Evolutionary conservation across 2,888 invertebrate genomes (phyloP), one percentile per base, ranked within the genome.

Genomic region (Arenicola marina): DNA sequence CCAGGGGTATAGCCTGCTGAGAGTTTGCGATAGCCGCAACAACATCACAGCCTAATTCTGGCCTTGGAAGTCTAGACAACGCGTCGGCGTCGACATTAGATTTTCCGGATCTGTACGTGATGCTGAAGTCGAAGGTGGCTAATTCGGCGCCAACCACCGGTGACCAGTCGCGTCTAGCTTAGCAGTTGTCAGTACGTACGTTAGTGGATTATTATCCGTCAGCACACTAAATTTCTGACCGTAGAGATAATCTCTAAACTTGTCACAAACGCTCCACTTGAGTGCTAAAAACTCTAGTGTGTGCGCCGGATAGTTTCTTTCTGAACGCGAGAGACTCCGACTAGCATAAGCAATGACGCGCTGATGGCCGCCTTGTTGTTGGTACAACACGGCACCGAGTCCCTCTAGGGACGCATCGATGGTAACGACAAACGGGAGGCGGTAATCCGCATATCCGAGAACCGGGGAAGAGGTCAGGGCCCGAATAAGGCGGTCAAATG

Each of bases 351-450:
- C 56, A 1, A 66, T 46, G 2, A 58, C 63, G 15, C 53, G 55
- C 32, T 32, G 33, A 31, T 7, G 32, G 45, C 61, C 56, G 4
- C 43, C 32, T 33, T 69, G 63, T 43, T n/a, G n/a, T n/a, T n/a
- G n/a, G 45, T 64, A 69, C 38, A 69, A 32, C 2, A 65, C 61
- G 46, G 58, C 63, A 24, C 67, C 69, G 2, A 67, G 45, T 18
- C 65, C 65, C 31, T 43, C 21, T n/a, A 34, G 11, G 51, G 56
- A 55, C 0, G 62, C 61, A 55, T 70, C 68, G 2, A 53, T 60
- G 46, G 67, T 58, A 1, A 70, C 24, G 4, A 54, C 60, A 46
- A 66, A 70, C 24, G 67, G 59, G 2, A 51, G 44, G 4, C 24
- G 45, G 26, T 46, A 53, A 56, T 68, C 65, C 15, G 63, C 59